Base-by-base conservation (phyloP, 2,797 vertebrate species). In the Fistularia commersonii region DNA sequence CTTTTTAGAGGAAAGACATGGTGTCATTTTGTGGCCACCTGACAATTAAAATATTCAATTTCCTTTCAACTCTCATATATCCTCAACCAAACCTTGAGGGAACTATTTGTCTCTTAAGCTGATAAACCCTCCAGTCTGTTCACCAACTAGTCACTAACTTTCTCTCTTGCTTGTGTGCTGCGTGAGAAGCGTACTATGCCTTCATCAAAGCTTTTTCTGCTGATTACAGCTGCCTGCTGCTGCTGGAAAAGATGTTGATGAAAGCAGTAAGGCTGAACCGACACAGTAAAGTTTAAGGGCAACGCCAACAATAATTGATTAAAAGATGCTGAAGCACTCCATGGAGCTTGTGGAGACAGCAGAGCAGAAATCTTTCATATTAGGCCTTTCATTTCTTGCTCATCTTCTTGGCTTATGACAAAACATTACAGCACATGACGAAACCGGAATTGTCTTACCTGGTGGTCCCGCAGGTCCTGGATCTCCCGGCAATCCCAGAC, bases 401-500 rank as follows among this genome's bases (percentile, higher is more conserved):
- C 23, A 23, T 23, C 23, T 23, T 23, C 23, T 23, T 23, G 23
- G 23, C 23, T 4, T 23, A 23, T 23, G 23, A 23, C 23, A 23
- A 23, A 23, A 4, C 23, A 23, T 23, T 23, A 23, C 23, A 23
- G 23, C 23, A 23, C 23, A 23, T 23, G 23, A 23, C 23, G 4
- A 23, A 23, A 23, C 45, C 8, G 13, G 32, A 14, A 14, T 45
- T 37, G 38, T 53, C 67, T 84, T 92, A 99, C 97, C 96, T 92
- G 92, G 87, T 72, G 91, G 82, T 32, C 95, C 95, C 8, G 86
- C 83, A 32, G 89, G 82, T 64, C 96, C 97, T 11, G 92, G 88
- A 66, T 91, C 88, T 79, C 97, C 96, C 37, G 91, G 91, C 51
- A 98, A 85, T 61, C 93, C 95, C 71, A 96, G 88, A 60, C 97